Conservation (phyloP, 1,140 invertebrate genomes). For the Drosophila miranda region DNA sequence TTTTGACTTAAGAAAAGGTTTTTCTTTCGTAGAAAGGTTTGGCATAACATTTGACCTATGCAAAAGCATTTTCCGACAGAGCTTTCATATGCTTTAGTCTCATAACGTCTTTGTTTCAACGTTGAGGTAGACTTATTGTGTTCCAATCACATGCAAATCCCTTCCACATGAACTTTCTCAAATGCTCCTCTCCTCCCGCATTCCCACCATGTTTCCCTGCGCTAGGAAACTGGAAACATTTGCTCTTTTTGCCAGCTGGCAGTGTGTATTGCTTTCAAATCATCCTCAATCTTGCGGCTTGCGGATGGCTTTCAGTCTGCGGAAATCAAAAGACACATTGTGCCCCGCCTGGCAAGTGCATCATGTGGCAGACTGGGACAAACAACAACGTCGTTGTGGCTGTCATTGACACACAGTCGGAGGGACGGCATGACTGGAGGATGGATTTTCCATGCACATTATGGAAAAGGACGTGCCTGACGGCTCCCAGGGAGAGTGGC, state of each 20-base stretch:
- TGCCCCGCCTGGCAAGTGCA: constrained; percentile 61
- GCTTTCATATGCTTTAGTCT: too few species aligned
- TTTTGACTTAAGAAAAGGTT: too few species aligned
- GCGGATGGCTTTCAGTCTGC: constrained; percentile 54
- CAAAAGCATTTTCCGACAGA: too few species aligned
- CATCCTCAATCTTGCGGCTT: constrained; percentile 35
- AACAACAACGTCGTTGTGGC: constrained; percentile 54
- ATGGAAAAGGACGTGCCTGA: not conserved
- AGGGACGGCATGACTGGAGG: not conserved
- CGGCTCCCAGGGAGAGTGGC: not conserved
- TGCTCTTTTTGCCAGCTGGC: constrained; percentile 8
- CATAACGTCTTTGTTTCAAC: too few species aligned
- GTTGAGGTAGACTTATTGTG: not conserved
- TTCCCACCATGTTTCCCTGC: not conserved
- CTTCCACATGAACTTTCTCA: not conserved
- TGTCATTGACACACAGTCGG: constrained; percentile 51
- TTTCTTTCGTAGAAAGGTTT: too few species aligned
- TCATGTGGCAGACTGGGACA: constrained; percentile 57
- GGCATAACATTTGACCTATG: too few species aligned
- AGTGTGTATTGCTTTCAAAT: constrained; percentile 43
- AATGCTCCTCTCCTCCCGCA: too few species aligned
- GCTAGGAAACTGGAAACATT: constrained; percentile 3
- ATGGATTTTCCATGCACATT: not conserved
- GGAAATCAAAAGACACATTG: constrained; percentile 74
- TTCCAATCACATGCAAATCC: too few species aligned